A percentile compares a stretch with the other conserved stretches of the same genome.
phyloP scores from a whole-genome alignment of 2,888 invertebrate genomes.

The Smittia aterrima region DNA sequence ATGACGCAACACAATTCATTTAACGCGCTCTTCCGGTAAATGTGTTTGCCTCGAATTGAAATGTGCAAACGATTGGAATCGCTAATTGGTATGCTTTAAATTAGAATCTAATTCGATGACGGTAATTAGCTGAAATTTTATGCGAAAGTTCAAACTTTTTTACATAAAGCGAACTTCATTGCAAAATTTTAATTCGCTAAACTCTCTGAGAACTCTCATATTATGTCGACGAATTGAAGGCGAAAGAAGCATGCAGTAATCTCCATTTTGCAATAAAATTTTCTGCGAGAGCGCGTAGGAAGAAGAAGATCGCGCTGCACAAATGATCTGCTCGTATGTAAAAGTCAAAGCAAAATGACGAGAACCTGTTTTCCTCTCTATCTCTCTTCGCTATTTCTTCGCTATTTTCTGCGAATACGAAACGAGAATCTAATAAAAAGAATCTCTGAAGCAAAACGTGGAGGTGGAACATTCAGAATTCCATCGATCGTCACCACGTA shows the following conservation, averaged over 20 bases:
- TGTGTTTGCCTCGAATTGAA: no score
- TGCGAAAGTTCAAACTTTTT: background rate
- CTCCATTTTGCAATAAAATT: constrained; percentile 31
- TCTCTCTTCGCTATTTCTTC: background rate
- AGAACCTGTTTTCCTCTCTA: constrained; percentile 35
- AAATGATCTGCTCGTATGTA: constrained; percentile 33
- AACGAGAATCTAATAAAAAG: background rate
- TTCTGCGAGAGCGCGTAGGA: background rate
- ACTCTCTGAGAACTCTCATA: no score
- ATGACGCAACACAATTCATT: constrained; percentile 8
- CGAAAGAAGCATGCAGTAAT: constrained; percentile 12
- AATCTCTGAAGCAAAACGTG: background rate
- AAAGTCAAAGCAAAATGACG: constrained; percentile 35
- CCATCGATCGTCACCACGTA: background rate
- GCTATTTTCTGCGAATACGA: constrained; percentile 11
- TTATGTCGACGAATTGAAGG: background rate
- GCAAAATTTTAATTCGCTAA: constrained; percentile 28
- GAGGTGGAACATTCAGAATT: background rate
- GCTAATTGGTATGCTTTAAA: background rate
- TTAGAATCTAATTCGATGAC: background rate
- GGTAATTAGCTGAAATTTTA: background rate
- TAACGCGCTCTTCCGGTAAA: constrained; percentile 31
- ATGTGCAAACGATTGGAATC: background rate
- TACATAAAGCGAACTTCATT: constrained; percentile 18
- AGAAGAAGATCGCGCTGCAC: constrained; percentile 35